Evolutionary conservation across 1,140 invertebrate species (phyloP), one percentile per base, ranked within the genome.

Genomic region (Daktulosphaira vitifoliae): DNA sequence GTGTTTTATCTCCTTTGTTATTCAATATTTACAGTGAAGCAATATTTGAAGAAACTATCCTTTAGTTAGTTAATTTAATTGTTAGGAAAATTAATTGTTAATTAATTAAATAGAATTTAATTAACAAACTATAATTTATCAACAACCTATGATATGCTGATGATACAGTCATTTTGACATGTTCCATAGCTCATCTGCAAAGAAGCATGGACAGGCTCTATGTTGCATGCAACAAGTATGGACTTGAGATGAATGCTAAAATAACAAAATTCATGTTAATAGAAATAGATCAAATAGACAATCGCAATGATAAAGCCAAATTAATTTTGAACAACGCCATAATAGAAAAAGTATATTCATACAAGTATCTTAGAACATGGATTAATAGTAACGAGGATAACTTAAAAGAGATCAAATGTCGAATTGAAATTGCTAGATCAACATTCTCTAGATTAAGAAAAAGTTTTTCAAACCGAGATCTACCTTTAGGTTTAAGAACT

Each of bases 1-100:
- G 29, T 65, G 26, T 25, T 42, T 52, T 65, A 11, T 23, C 42
- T 39, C 22, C 39, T 15, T 42, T 67, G 11, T 38, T 51, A 44
- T 67, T 66, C 20, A 48, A 68, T 39, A 53, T 53, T 38, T 53
- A 53, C 37, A 53, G 51, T 53, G 22, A 53, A 38, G 51, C 26
- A 53, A 38, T 49, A 6, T 49, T 53, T 53, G 26, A 25, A n/a
- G 51, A 53, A 53, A 22, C 20, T 2, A 53, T 53, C 37, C 37
- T 33, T 11, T 11, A 33, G n/a, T n/a, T n/a, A n/a, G n/a, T n/a
- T n/a, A n/a, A n/a, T n/a, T n/a, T n/a, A n/a, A n/a, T n/a, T n/a
- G n/a, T n/a, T n/a, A n/a, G n/a, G n/a, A 5, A 11, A 11, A 33
- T 11, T 6, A 6, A 33, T 33, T 33, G 29, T 5, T 33, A 11